Base-by-base conservation (phyloP, 2,797 vertebrate genomes). In the Amblyopsis hoosieri region DNA sequence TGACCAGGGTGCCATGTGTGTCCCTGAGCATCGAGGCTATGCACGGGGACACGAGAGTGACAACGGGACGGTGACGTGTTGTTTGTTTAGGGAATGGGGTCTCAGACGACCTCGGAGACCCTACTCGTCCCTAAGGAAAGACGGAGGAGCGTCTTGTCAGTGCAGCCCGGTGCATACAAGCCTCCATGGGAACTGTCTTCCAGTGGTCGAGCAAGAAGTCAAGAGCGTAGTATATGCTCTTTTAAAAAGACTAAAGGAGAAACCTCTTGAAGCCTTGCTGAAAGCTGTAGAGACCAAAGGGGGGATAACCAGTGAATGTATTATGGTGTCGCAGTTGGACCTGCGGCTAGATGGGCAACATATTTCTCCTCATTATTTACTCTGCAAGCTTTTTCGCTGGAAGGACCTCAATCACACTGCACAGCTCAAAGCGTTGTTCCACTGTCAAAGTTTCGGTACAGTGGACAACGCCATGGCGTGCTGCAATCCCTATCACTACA, bases 401-500 rank as follows among this genome's bases (percentile, higher is more conserved):
- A 93, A 95, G 55, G 97, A 99, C 84, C 92, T 99, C 85, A 94
- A 93, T 89, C 91, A 92, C 66, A 89, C 94, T 2, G 93, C 93
- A 54, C 91, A 93, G 68, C 93, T 99, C 70, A 98, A 97, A 67
- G 90, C 94, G 52, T 90, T 98, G 62, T 91, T 93, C 88, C 92
- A 94, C 69, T 98, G 96, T 90, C 93, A 94, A 84, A 95, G 93
- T 81, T 95, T 94, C 78, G 89, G 92, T 37, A 71, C 62, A 3
- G 80, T 11, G 66, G 94, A 95, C 79, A 84, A 89, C 47, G 92
- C 92, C 47, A 91, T 90, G 33, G 90, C 94, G 77, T 98, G 97
- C 92, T 97, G 96, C 94, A 98, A 99, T 85, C 97, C 97, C 59
- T 95, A 97, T 87, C 97, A 99, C 94, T 98, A 96, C 94, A 97